phyloP scores from a whole-genome alignment of 2,888 invertebrate species.

The Chymomyza fuscimana region DNA sequence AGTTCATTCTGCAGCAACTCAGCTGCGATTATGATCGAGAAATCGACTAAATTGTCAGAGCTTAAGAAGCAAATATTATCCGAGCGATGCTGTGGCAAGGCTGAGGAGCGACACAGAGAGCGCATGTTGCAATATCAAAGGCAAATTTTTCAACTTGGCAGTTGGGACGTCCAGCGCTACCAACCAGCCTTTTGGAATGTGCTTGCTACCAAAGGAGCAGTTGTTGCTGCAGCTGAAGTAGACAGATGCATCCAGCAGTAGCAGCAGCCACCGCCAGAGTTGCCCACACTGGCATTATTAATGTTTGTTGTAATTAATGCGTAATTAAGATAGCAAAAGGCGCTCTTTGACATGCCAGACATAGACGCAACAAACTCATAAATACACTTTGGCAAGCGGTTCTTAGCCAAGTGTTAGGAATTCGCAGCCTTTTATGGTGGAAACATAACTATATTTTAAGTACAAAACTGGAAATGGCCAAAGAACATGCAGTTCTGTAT shows the following conservation, averaged over 20 bases:
- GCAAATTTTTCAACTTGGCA: constrained; percentile 63
- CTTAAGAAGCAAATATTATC: constrained; percentile 59
- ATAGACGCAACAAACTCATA: background rate
- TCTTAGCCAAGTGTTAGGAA: too few relatives aligned
- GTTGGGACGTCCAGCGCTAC: background rate
- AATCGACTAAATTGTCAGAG: constrained; percentile 62
- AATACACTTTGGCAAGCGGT: background rate
- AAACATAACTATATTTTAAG: too few relatives aligned
- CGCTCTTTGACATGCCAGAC: background rate
- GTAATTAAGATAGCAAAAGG: constrained; percentile 68
- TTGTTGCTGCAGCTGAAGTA: constrained; percentile 67
- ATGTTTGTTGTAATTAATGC: constrained; percentile 76
- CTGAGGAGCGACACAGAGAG: constrained; percentile 25
- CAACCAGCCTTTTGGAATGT: background rate
- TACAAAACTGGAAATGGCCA: too few relatives aligned
- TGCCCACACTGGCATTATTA: constrained; percentile 60
- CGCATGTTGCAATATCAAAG: constrained; percentile 54
- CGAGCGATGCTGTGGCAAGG: background rate
- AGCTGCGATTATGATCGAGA: constrained; percentile 63
- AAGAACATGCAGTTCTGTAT: too few relatives aligned
- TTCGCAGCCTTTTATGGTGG: too few relatives aligned
- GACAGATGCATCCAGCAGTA: constrained; percentile 55
- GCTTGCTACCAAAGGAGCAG: constrained; percentile 34
- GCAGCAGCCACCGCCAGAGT: constrained; percentile 31
- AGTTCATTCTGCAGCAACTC: constrained; percentile 12